Evolutionary conservation across 2,797 vertebrate species (phyloP).

Genomic region (Leucoraja ocellata): DNA sequence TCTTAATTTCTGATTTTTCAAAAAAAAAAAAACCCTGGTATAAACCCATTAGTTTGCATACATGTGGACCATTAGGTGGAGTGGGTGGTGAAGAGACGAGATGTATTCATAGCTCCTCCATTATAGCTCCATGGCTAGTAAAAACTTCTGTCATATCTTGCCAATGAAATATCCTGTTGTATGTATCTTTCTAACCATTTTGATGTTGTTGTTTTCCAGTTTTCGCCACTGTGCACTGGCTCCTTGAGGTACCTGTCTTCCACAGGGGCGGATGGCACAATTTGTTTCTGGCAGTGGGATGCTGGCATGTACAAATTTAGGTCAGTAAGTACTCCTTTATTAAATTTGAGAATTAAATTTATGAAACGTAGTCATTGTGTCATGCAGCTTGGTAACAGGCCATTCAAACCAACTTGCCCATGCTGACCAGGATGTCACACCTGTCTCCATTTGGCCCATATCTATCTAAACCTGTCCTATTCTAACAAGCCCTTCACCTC

Average conservation of each 20-base stretch:
- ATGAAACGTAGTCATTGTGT: background rate
- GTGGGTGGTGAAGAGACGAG: background rate
- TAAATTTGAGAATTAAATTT: background rate
- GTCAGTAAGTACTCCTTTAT: constrained; percentile 63
- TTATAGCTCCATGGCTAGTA: background rate
- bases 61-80: background rate
- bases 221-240: constrained; percentile 89
- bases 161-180: background rate
- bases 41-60: too few species aligned
- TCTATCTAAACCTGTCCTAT: too few species aligned
- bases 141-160: background rate
- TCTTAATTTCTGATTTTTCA: background rate
- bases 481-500: too few species aligned
- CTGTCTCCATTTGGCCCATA: too few species aligned
- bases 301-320: constrained; percentile 93
- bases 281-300: constrained; percentile 99
- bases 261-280: constrained; percentile 93
- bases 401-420: too few species aligned
- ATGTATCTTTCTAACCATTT: background rate
- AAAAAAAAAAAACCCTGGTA: background rate
- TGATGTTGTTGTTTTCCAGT: constrained; percentile 61
- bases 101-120: background rate
- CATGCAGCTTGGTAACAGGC: too few species aligned
- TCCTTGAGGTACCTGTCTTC: constrained; percentile 94
- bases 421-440: too few species aligned